Percentiles rank a stretch among this genome's conserved stretches.
phyloP scores from a whole-genome alignment of 2,888 invertebrate genomes.

The Drosophila borealis region DNA sequence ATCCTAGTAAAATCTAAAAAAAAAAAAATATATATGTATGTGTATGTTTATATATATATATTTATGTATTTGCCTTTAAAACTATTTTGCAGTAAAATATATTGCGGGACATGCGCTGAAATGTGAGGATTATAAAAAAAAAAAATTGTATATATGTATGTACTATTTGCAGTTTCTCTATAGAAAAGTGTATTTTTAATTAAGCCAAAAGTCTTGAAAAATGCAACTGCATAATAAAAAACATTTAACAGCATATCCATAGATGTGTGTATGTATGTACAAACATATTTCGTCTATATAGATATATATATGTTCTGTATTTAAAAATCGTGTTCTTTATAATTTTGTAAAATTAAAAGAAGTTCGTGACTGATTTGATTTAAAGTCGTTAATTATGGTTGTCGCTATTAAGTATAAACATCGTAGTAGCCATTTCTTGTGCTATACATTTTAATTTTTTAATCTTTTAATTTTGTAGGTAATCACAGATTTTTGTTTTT shows the following conservation, averaged over 20 bases:
- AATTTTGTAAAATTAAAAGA: slow-evolving; percentile 58
- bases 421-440: slow-evolving; percentile 52
- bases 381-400: slow-evolving; percentile 42
- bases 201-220: slow-evolving; percentile 65
- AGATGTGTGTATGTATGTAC: slow-evolving; percentile 3
- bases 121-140: slow-evolving; percentile 23
- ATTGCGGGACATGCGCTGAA: slow-evolving; percentile 50
- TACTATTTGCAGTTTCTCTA: slow-evolving; percentile 24
- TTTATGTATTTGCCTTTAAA: slow-evolving; percentile 31
- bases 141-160: slow-evolving; percentile 6
- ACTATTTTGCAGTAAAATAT: slow-evolving; percentile 46
- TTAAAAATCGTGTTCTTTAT: slow-evolving; percentile 25
- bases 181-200: slow-evolving; percentile 37
- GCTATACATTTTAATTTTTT: slow-evolving; percentile 73
- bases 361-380: slow-evolving; percentile 47
- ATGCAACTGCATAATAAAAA: slow-evolving; percentile 72
- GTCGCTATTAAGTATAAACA: slow-evolving; percentile 51
- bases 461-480: slow-evolving; percentile 83
- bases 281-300: neutral
- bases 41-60: slow-evolving; percentile 23
- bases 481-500: slow-evolving; percentile 85
- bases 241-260: slow-evolving; percentile 52
- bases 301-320: slow-evolving; percentile 27
- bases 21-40: slow-evolving; percentile 42
- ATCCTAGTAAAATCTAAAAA: slow-evolving; percentile 71